phyloP scores from a whole-genome alignment of 1,140 invertebrate genomes.

The Drosophila saltans region DNA sequence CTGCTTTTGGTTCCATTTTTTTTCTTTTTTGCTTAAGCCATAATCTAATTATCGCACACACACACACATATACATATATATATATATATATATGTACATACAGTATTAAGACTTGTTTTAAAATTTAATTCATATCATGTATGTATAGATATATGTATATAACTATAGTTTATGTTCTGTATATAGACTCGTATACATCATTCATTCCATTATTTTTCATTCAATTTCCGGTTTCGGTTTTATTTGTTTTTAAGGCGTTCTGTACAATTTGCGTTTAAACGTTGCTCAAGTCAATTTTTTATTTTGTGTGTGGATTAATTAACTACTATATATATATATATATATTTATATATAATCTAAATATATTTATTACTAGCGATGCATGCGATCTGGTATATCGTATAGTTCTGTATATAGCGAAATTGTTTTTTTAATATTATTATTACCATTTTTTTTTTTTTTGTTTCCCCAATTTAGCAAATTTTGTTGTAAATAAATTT shows the following conservation, averaged over 20 bases:
- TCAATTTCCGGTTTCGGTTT: constrained; percentile 44
- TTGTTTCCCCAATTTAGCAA: constrained; percentile 32
- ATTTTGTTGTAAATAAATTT: constrained; percentile 74
- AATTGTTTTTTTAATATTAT: constrained; percentile 43
- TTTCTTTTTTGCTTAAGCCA: constrained; percentile 56
- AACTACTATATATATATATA: constrained; percentile 54
- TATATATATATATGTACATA: constrained; percentile 30
- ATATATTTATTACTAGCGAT: constrained; percentile 69
- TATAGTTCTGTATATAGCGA: constrained; percentile 72
- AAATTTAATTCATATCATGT: constrained; percentile 16
- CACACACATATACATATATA: constrained; percentile 48
- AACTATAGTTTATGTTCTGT: constrained; percentile 67
- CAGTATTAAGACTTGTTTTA: constrained; percentile 7
- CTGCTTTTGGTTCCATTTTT: constrained; percentile 60
- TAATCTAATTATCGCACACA: constrained; percentile 39
- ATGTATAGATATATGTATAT: constrained; percentile 65
- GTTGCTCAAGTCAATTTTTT: constrained; percentile 71
- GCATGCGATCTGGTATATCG: constrained; percentile 62
- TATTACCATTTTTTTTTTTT: constrained; percentile 15
- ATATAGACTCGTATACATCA: constrained; percentile 75
- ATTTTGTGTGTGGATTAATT: constrained; percentile 67
- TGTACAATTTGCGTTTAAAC: constrained; percentile 78
- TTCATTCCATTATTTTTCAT: constrained; percentile 52
- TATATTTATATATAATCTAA: constrained; percentile 25
- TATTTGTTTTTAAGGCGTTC: constrained; percentile 72